Base-by-base conservation (phyloP, 2,888 invertebrate species). In the Lampropteryx suffumata region DNA sequence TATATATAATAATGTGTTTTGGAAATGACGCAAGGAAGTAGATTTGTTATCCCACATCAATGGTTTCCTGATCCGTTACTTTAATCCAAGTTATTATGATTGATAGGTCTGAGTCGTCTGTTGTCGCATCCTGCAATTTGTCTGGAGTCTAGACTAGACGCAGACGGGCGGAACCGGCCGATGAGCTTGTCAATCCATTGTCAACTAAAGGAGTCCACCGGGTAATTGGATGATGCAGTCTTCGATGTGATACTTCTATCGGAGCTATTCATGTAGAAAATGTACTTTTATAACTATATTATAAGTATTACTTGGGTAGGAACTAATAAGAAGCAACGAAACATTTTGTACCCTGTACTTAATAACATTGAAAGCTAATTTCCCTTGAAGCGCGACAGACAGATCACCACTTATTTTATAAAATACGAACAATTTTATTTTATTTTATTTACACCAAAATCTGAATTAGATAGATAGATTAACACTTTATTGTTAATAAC, bases 71-170 rank as follows among this genome's bases (percentile, higher is more conserved):
- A 43, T 36, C 33, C 7, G 26, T 17, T 28, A 30, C n/a, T 36
- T 11, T 44, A 41, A 42, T 35, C 12, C 8, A 26, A 30, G 40
- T 57, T 46, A 57, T 61, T 60, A 61, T 59, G 61, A 62, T 50
- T 57, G 63, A 61, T 48, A 50, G 53, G 55, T 47, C 48, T 41
- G 34, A 8, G 14, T 21, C 44, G 49, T 42, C 41, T 36, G 33
- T 36, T 13, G 46, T 45, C 46, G 57, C 62, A 62, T 65, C 67
- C 65, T 60, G 63, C 59, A 54, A 67, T 67, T 67, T 62, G 57
- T 40, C 53, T 37, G 37, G 21, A 39, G 63, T 61, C 65, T 64
- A 64, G 64, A 61, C 64, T 36, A 30, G 43, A 42, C 26, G 36
- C 30, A 35, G 41, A 42, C 47, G 44, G 34, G 42, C 51, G 51